Conservation (phyloP, 2,113 vertebrate species). For the Galbula dea region DNA sequence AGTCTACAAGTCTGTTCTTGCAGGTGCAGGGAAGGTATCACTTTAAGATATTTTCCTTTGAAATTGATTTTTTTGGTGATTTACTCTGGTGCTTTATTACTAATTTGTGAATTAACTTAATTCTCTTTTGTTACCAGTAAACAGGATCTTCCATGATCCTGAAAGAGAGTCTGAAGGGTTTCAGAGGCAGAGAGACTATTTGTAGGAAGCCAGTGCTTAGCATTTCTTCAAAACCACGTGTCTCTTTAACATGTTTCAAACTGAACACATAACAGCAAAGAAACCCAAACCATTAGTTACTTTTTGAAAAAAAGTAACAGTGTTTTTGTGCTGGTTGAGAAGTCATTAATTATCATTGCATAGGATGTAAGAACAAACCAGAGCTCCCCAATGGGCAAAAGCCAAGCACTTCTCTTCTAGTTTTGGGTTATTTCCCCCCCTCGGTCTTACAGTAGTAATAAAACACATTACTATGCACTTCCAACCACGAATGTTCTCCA, state of each 20-base stretch:
- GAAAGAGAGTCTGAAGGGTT: neutral
- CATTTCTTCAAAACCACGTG: neutral
- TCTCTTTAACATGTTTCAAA: neutral
- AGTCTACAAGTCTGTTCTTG: neutral
- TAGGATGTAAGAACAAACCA: constrained; percentile 23
- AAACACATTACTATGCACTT: constrained; percentile 14
- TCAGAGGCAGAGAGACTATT: neutral
- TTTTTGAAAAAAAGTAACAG: constrained; percentile 1
- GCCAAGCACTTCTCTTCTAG: neutral
- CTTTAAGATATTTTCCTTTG: constrained; percentile 6
- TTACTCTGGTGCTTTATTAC: neutral
- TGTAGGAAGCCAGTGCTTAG: neutral
- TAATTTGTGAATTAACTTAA: neutral
- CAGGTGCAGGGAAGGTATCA: neutral
- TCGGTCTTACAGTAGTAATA: neutral
- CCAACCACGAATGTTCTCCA: constrained; percentile 7
- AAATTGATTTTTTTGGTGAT: constrained; percentile 14
- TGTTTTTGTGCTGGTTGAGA: neutral
- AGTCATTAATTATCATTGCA: constrained; percentile 38
- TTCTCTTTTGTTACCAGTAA: neutral
- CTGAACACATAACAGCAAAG: neutral
- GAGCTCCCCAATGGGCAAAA: constrained; percentile 21
- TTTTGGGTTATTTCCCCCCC: neutral
- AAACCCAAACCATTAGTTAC: neutral
- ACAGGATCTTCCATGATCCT: neutral